phyloP scores from a whole-genome alignment of 2,113 vertebrate genomes.

The Erythrolamprus reginae region DNA sequence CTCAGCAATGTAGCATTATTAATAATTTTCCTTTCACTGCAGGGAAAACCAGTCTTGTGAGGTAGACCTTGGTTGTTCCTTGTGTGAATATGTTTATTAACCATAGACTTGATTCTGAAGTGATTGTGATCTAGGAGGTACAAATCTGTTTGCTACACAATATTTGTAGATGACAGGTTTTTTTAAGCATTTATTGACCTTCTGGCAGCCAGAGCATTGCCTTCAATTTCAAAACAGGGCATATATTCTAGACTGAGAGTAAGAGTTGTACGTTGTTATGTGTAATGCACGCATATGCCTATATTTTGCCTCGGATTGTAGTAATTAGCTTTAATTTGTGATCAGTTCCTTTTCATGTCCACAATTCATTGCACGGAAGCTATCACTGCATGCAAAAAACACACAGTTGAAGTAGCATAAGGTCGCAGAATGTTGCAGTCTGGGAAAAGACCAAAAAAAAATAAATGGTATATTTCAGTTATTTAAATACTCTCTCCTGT shows the following conservation, averaged over 20 bases:
- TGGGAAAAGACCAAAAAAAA: not conserved
- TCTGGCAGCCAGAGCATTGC: not conserved
- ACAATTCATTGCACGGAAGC: not conserved
- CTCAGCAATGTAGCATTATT: not conserved
- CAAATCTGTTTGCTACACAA: not conserved
- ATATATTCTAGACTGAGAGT: not conserved
- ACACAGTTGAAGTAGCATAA: too few species aligned
- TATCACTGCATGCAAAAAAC: not conserved
- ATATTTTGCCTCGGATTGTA: not conserved
- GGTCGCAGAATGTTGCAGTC: not conserved
- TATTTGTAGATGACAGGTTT: not conserved
- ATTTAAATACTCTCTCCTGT: not conserved
- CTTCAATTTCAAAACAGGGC: not conserved
- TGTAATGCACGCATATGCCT: not conserved
- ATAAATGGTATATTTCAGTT: not conserved
- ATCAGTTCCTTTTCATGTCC: not conserved
- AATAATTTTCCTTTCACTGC: not conserved
- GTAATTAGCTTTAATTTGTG: not conserved
- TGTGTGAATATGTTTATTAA: not conserved
- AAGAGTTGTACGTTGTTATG: not conserved
- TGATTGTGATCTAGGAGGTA: not conserved
- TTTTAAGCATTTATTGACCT: not conserved
- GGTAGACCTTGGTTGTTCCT: not conserved
- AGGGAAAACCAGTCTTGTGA: fast-evolving
- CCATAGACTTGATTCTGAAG: not conserved